Percentiles rank a stretch among this genome's conserved stretches.
phyloP scores from a whole-genome alignment of 2,888 invertebrate genomes.

The Dynastes maya region DNA sequence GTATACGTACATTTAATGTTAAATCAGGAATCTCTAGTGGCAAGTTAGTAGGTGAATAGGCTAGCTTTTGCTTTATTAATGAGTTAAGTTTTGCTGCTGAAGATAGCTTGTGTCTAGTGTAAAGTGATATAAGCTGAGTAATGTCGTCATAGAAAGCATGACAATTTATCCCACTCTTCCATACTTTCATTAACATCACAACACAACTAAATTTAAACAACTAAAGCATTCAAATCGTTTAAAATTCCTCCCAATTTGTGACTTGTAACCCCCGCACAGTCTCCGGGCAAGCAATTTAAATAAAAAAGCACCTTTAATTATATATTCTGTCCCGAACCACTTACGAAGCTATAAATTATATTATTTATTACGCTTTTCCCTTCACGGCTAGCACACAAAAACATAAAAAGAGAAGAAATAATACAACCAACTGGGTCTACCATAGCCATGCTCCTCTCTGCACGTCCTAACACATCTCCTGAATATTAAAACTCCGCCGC shows the following conservation, averaged over 20 bases:
- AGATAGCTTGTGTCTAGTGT: no score
- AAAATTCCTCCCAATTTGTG: constrained; percentile 14
- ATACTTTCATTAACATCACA: no score
- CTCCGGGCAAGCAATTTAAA: constrained; percentile 20
- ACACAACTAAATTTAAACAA: neutral
- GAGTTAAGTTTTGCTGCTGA: no score
- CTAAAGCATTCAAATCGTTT: constrained; percentile 1
- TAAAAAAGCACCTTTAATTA: constrained; percentile 37
- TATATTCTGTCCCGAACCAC: constrained; percentile 34
- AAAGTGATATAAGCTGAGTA: no score
- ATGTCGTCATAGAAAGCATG: no score
- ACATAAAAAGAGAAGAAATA: constrained; percentile 13
- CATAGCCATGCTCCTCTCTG: neutral
- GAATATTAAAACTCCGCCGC: constrained; percentile 35
- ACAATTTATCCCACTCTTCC: no score
- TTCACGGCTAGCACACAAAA: neutral
- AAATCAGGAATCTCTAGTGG: no score
- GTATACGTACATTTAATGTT: no score
- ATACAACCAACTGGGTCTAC: neutral
- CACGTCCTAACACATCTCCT: constrained; percentile 21
- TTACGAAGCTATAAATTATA: constrained; percentile 39
- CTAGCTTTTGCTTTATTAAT: no score
- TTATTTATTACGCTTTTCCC: constrained; percentile 32
- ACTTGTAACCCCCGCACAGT: constrained; percentile 6
- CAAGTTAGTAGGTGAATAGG: no score